These are phyloP conservation scores for Physella acuta DNA, from an alignment of 1,140 invertebrate genomes.

Conservation along the genomic window DNA sequence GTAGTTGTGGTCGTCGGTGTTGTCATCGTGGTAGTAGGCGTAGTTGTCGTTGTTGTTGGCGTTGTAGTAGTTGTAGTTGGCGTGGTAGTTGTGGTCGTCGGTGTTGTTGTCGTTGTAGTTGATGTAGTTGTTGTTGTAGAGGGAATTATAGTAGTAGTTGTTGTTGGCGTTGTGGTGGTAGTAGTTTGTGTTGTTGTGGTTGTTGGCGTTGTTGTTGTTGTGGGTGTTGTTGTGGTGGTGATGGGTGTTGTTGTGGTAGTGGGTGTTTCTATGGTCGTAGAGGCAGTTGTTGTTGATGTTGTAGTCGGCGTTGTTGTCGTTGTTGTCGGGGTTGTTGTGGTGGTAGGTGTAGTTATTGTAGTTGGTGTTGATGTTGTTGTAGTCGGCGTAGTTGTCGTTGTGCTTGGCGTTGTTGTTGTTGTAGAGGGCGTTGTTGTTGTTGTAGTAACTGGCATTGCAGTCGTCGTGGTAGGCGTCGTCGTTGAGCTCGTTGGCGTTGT, in stretches of 20 bases:
- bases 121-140: conserved; percentile 1
- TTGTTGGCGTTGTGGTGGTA: not conserved
- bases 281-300: not conserved
- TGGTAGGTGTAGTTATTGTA: not conserved
- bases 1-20: not conserved
- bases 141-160: not conserved
- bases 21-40: not conserved
- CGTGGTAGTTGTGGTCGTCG: not conserved
- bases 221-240: not conserved
- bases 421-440: not conserved
- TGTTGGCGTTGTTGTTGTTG: not conserved
- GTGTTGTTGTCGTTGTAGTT: not conserved
- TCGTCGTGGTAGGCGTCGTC: not conserved
- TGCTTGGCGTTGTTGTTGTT: not conserved
- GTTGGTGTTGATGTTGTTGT: not conserved
- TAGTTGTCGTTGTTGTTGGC: not conserved
- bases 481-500: not conserved
- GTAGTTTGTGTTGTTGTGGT: not conserved
- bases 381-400: not conserved
- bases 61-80: not conserved
- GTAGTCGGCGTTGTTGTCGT: not conserved
- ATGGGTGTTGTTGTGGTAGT: not conserved
- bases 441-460: not conserved
- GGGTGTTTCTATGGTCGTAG: not conserved
- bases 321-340: not conserved